Percentiles rank a stretch among this genome's conserved stretches.
These are phyloP conservation scores for Alviniconcha marisindica DNA, from an alignment of 1,140 invertebrate species.

Conservation along the genomic window DNA sequence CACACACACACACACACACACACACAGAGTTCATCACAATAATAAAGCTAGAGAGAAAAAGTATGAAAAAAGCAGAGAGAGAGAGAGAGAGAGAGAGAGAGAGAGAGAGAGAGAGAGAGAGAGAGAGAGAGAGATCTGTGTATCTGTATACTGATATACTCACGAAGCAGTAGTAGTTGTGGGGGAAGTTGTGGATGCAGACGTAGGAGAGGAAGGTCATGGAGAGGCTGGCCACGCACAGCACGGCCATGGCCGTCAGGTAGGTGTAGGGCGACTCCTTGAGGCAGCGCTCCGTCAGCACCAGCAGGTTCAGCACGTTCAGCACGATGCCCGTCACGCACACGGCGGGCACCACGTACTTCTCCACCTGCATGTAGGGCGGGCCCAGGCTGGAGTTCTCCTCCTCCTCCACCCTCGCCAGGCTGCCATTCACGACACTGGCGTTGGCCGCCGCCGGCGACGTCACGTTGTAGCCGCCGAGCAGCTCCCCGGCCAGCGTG, in stretches of 20 bases:
- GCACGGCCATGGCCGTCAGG: constrained; percentile 65
- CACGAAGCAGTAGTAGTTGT: constrained; percentile 55
- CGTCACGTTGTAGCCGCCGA: neutral
- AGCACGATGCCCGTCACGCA: constrained; percentile 71
- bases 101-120: neutral
- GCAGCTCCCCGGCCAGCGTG: neutral
- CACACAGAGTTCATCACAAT: neutral
- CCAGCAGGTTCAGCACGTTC: constrained; percentile 69
- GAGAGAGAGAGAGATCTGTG: no score
- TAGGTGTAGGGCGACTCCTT: constrained; percentile 73
- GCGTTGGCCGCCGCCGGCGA: neutral
- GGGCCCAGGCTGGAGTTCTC: neutral
- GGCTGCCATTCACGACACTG: neutral
- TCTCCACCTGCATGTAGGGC: constrained; percentile 12
- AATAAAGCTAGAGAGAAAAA: no score
- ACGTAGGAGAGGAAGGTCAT: constrained; percentile 62
- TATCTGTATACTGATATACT: no score
- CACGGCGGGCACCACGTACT: constrained; percentile 63
- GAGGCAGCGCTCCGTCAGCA: constrained; percentile 65
- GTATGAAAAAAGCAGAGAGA: no score
- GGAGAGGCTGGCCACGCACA: constrained; percentile 62
- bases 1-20: neutral
- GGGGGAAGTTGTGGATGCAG: constrained; percentile 45
- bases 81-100: neutral
- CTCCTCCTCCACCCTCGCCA: neutral